Base-by-base conservation (phyloP, 2,888 invertebrate genomes). In the Pemphredon lugubris region DNA sequence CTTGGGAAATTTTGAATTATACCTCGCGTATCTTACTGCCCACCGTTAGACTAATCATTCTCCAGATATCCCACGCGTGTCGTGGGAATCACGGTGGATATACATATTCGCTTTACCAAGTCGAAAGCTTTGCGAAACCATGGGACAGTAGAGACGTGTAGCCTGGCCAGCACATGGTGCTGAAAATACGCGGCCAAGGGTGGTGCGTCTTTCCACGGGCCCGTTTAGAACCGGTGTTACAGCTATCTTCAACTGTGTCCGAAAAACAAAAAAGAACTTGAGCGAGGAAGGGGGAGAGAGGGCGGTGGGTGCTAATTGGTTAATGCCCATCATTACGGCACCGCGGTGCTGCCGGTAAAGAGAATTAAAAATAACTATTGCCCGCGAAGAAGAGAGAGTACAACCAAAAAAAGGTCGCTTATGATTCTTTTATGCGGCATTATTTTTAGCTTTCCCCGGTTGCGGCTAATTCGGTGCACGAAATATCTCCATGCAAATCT, bases 311-410 rank as follows among this genome's bases (percentile, higher is more conserved):
- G 81, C 81, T 86, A 86, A 86, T 86, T 86, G 84, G 84, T 82
- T 86, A 86, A 85, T 84, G 78, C 66, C 68, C 72, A 77, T 82
- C 80, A 82, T 84, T 85, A 84, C 73, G 69, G 71, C 47, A 34
- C 50, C 7, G 66, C 65, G 50, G 58, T 48, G 48, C 30, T 16
- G 42, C 21, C 50, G 64, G 61, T 71, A 79, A 81, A 81, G 77
- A 74, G 83, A 83, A 85, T 85, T 84, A 82, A 85, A 85, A 84
- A 82, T 82, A 79, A 74, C 73, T 72, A 77, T 74, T 67, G 73
- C 45, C 40, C 69, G 59, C 50, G 60, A 73, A 42, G 26, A 50
- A 32, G 30, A 5, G 54, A 40, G 26, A 44, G 16, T 26, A 5
- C 16, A 30, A 5, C 34, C 14, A 4, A 26, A 53, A 53, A 55